phyloP scores from a whole-genome alignment of 2,113 vertebrate genomes.

The Girardinichthys multiradiatus region DNA sequence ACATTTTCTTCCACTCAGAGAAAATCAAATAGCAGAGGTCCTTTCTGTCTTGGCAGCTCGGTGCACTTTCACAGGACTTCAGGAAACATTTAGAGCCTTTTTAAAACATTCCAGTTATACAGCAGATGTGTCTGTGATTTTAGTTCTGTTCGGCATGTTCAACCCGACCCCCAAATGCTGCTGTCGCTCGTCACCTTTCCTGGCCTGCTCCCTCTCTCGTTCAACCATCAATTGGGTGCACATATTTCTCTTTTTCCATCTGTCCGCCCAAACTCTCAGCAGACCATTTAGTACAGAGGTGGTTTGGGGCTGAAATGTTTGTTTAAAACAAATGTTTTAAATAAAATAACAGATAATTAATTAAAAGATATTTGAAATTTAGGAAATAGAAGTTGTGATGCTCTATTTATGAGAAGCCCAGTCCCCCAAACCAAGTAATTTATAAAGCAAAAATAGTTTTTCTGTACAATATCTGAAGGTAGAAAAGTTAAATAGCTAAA shows the following conservation, averaged over 20 bases:
- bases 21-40: conserved; percentile 29
- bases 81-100: conserved; percentile 65
- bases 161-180: conserved; percentile 30
- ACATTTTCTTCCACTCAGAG: conserved; percentile 22
- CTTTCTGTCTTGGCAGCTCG: conserved; percentile 27
- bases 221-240: conserved; percentile 46
- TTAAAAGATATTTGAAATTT: neutral
- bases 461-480: no score
- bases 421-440: no score
- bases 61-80: conserved; percentile 38
- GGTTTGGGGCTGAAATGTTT: neutral
- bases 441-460: no score
- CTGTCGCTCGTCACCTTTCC: conserved; percentile 45
- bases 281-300: neutral
- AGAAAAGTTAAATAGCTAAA: no score
- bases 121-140: conserved; percentile 72
- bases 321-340: neutral
- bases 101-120: conserved; percentile 66
- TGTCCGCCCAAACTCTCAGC: conserved; percentile 39
- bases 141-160: conserved; percentile 50
- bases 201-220: neutral
- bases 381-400: no score
- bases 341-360: neutral
- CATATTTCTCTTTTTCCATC: conserved; percentile 45
- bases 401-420: no score